These are phyloP conservation scores for Dexiosoma caninum DNA, from an alignment of 2,888 invertebrate genomes.

Conservation along the genomic window DNA sequence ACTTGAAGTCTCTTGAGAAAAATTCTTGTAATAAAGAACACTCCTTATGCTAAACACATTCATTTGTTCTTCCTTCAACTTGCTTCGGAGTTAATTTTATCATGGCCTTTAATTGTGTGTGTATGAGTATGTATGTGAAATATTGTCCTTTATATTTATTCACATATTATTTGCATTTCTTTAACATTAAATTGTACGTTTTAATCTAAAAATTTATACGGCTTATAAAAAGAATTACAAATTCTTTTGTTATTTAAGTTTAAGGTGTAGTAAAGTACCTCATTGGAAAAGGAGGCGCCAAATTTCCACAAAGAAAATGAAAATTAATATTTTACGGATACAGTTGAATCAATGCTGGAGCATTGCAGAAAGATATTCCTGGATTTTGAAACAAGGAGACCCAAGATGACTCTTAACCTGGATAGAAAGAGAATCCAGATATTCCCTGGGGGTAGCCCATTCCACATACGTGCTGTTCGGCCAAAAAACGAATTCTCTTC, in stretches of 20 bases:
- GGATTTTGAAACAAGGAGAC: too few species aligned
- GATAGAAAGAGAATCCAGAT: too few species aligned
- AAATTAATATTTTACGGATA: too few species aligned
- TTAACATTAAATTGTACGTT: constrained; percentile 44
- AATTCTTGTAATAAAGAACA: constrained; percentile 59
- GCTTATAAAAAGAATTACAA: constrained; percentile 24
- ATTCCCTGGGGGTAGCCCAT: too few species aligned
- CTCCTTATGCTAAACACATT: constrained; percentile 50
- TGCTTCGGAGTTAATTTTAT: background rate
- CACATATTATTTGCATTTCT: constrained; percentile 58
- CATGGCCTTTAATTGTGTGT: constrained; percentile 37
- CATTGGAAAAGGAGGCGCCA: constrained; percentile 16
- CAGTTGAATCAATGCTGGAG: too few species aligned
- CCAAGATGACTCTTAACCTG: too few species aligned
- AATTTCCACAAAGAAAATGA: too few species aligned
- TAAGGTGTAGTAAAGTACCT: constrained; percentile 30
- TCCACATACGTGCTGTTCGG: too few species aligned
- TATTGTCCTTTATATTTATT: constrained; percentile 25
- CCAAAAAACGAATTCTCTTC: too few species aligned
- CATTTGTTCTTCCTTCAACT: constrained; percentile 8
- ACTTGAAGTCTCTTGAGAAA: constrained; percentile 57
- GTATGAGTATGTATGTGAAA: background rate
- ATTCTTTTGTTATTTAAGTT: constrained; percentile 17
- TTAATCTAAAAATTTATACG: constrained; percentile 50
- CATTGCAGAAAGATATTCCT: too few species aligned